Evolutionary conservation across 2,797 vertebrate species (phyloP), one percentile per base, ranked within the genome.

Genomic region (Simalia tracyae): DNA sequence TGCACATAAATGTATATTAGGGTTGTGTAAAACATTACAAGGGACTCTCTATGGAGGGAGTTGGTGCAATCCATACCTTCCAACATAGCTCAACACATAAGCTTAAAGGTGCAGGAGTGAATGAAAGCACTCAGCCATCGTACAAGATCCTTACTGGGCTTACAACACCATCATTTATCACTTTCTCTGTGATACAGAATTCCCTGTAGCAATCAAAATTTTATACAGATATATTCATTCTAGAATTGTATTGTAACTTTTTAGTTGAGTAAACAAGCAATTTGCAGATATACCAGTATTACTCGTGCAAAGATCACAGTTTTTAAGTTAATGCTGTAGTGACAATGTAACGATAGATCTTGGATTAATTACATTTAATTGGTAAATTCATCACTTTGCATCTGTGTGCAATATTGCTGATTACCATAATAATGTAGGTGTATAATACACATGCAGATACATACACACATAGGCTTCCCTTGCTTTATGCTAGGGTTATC

Each of bases 171-270:
- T 15, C 68, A 81, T 91, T 60, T 57, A 88, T 84, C 57, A 88
- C 22, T 63, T 88, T 63, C 28, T 63, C 28, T 88, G 57, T 60
- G 46, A 63, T 88, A 88, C 54, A 50, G n/a, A 81, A 61, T 7
- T 56, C 28, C 68, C 88, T 63, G 86, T 61, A 91, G 86, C 57
- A 88, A 84, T 26, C 57, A 81, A 84, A 81, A 56, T 91, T 91
- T 91, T 91, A 91, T 91, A 81, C 68, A 91, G 42, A 88, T 91
- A 59, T 84, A 81, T 91, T 88, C 28, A n/a, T 42, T 81, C 68
- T 60, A 76, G 86, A 88, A 88, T 81, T 88, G 86, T 88, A 88
- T 60, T 88, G 28, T 63, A 46, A 81, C 81, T 88, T 86, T 81
- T 31, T 60, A 88, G 66, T 81, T 81, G 86, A 81, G 57, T 88